Conservation (phyloP, 2,797 vertebrate genomes). For the Atherinosoma microstoma region DNA sequence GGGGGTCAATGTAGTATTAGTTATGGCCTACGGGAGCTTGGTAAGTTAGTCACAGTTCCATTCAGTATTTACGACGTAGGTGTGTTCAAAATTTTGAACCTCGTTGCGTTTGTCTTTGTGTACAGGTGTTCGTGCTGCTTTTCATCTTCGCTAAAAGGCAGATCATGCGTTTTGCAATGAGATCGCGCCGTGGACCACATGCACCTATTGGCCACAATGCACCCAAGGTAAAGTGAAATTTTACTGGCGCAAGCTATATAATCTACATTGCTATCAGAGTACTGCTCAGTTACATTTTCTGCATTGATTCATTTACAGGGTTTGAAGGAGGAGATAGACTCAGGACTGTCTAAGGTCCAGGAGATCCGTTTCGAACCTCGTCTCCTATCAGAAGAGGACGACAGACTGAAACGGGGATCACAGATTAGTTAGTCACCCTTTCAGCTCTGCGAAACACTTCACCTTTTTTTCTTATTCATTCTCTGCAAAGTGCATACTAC, state of each 20-base stretch:
- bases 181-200: constrained; percentile 94
- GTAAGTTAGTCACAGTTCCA: constrained; percentile 77
- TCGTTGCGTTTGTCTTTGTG: neutral
- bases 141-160: constrained; percentile 98
- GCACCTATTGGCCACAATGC: constrained; percentile 96
- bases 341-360: constrained; percentile 90
- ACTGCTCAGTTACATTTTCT: neutral
- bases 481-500: neutral
- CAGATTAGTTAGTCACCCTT: constrained; percentile 77
- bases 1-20: constrained; percentile 94
- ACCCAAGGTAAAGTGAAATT: constrained; percentile 86
- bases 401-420: constrained; percentile 84
- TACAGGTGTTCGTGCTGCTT: constrained; percentile 94
- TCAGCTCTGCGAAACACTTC: neutral
- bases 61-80: neutral
- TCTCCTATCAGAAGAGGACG: constrained; percentile 89
- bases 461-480: neutral
- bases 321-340: constrained; percentile 92
- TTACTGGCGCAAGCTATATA: neutral
- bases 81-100: neutral
- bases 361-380: constrained; percentile 93
- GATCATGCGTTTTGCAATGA: constrained; percentile 99
- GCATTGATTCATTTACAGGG: constrained; percentile 76
- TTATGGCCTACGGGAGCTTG: constrained; percentile 97
- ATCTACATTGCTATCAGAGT: neutral